Percentiles rank a stretch among this genome's conserved stretches.
Conservation (phyloP, 2,888 invertebrate genomes). For the Latrodectus elegans region DNA sequence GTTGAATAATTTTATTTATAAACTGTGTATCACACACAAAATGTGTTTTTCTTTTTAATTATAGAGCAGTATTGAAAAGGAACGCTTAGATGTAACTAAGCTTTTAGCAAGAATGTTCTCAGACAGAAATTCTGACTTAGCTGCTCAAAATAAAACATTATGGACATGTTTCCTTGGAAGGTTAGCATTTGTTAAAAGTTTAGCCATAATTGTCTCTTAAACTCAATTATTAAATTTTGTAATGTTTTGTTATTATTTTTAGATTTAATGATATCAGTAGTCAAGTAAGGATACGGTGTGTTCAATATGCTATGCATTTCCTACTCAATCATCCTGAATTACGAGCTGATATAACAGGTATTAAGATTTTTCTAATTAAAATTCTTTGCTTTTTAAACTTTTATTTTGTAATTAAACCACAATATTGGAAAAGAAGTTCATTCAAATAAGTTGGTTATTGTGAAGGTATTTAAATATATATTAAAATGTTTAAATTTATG, state of each 20-base stretch:
- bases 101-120: slow-evolving; percentile 97
- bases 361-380: slow-evolving; percentile 72
- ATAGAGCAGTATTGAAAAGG: slow-evolving; percentile 89
- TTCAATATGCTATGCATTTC: slow-evolving; percentile 98
- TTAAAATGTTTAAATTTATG: too few species aligned
- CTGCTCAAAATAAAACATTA: slow-evolving; percentile 88
- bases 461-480: too few species aligned
- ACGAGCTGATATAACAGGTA: slow-evolving; percentile 92
- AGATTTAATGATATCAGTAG: slow-evolving; percentile 96
- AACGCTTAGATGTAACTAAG: slow-evolving; percentile 85
- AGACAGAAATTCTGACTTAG: slow-evolving; percentile 91
- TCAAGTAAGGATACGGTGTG: slow-evolving; percentile 93
- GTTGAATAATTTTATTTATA: not conserved
- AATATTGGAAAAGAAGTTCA: too few species aligned
- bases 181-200: slow-evolving; percentile 72
- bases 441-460: too few species aligned
- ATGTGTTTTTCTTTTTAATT: slow-evolving; percentile 45
- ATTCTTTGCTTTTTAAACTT: not conserved
- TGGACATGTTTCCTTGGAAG: slow-evolving; percentile 94
- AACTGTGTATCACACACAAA: not conserved
- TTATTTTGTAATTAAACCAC: too few species aligned
- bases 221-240: not conserved
- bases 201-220: not conserved
- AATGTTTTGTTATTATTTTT: not conserved
- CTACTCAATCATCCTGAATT: slow-evolving; percentile 93